Percentiles rank a stretch among this genome's conserved stretches.
These are phyloP conservation scores for Panorpa germanica DNA, from an alignment of 2,888 invertebrate genomes.

Conservation along the genomic window DNA sequence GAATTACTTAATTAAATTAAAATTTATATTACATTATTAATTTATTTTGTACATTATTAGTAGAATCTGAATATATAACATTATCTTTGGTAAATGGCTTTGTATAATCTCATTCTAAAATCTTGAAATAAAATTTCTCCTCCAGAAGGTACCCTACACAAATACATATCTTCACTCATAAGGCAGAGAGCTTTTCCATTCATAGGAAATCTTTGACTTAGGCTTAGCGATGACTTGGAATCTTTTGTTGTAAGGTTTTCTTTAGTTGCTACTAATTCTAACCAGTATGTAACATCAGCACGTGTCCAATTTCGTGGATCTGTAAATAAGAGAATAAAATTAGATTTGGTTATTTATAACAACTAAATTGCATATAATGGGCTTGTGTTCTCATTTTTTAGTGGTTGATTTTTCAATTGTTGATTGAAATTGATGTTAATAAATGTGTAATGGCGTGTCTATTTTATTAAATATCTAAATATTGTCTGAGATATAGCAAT, in stretches of 20 bases:
- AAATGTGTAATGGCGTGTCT: no score
- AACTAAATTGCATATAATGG: no score
- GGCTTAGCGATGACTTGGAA: constrained; percentile 21
- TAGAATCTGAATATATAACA: no score
- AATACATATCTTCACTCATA: constrained; percentile 60
- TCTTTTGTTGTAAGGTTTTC: constrained; percentile 33
- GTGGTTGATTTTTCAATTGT: no score
- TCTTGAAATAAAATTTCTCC: constrained; percentile 51
- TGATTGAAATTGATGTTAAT: no score
- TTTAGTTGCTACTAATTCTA: constrained; percentile 32
- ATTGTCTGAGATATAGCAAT: no score
- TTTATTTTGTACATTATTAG: no score
- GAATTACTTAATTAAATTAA: no score
- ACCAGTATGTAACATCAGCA: constrained; percentile 48
- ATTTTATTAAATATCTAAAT: no score
- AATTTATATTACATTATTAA: no score
- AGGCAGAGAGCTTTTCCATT: constrained; percentile 64
- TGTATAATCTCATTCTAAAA: constrained; percentile 45
- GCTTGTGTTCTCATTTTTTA: no score
- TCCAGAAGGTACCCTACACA: constrained; percentile 43
- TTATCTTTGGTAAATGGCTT: no score
- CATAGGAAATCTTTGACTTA: constrained; percentile 45
- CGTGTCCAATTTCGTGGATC: constrained; percentile 57
- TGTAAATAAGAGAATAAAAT: constrained; percentile 20
- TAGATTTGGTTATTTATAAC: not conserved